Evolutionary conservation across 92 coral and sea anemone genomes (phyloP).

Genomic region (Nematostella vectensis): DNA sequence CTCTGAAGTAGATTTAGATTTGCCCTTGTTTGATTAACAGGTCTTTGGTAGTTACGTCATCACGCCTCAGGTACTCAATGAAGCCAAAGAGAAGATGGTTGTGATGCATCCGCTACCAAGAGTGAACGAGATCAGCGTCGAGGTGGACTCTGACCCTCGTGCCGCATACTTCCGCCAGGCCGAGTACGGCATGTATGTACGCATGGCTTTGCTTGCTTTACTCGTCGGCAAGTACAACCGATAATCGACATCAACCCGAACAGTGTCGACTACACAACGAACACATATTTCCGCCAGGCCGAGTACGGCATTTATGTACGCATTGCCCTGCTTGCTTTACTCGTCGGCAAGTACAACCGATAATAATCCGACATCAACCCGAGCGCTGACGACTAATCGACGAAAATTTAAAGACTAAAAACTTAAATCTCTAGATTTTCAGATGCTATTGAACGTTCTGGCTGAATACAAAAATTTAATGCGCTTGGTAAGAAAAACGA

Average conservation of each 20-base stretch:
- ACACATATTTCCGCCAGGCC: slow-evolving; percentile 96
- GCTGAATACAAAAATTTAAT: no score
- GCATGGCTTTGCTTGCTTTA: slow-evolving; percentile 92
- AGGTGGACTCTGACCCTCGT: slow-evolving; percentile 88
- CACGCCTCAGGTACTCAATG: slow-evolving; percentile 81
- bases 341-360: slow-evolving; percentile 46
- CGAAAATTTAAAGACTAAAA: no score
- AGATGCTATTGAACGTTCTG: no score
- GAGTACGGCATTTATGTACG: slow-evolving; percentile 98
- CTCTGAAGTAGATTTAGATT: not conserved
- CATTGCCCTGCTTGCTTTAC: slow-evolving; percentile 88
- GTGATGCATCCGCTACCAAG: slow-evolving; percentile 98
- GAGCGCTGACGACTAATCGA: no score
- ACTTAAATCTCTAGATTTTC: no score
- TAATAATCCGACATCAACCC: no score
- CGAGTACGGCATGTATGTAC: slow-evolving; percentile 95
- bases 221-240: slow-evolving; percentile 51
- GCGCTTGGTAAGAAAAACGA: no score
- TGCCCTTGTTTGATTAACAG: slow-evolving; percentile 27
- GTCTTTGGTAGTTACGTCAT: slow-evolving; percentile 86
- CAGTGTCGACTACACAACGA: no score
- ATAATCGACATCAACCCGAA: no score
- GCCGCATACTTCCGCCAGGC: slow-evolving; percentile 99
- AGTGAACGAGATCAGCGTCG: slow-evolving; percentile 88
- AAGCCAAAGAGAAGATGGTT: slow-evolving; percentile 96